Evolutionary conservation across 2,888 invertebrate genomes (phyloP).

Genomic region (Raillietiella orientalis): DNA sequence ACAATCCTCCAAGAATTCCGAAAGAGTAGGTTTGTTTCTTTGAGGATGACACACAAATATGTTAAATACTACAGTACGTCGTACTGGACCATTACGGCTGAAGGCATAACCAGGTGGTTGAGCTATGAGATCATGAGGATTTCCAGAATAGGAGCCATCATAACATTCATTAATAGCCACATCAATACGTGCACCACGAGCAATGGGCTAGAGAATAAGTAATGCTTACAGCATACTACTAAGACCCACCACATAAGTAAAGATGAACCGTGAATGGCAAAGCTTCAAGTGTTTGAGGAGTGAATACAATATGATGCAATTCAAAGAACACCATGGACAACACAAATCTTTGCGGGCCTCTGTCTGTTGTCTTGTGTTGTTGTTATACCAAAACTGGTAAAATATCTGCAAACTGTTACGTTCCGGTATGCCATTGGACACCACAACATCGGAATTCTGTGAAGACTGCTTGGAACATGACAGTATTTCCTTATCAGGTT

Average conservation of each 20-base stretch:
- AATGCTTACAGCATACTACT: not conserved
- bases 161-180: conserved; percentile 80
- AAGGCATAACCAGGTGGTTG: conserved; percentile 27
- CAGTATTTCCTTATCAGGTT: not conserved
- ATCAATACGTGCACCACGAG: conserved; percentile 36
- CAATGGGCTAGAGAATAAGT: not conserved
- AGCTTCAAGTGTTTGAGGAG: conserved; percentile 71
- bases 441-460: too few species aligned
- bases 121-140: conserved; percentile 55
- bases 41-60: conserved; percentile 41
- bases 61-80: conserved; percentile 39
- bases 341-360: conserved; percentile 71
- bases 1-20: conserved; percentile 42
- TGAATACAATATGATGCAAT: conserved; percentile 56
- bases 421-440: too few species aligned
- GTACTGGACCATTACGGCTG: conserved; percentile 31
- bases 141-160: conserved; percentile 80
- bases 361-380: conserved; percentile 75
- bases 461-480: too few species aligned
- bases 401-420: conserved; percentile 68
- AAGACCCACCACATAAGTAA: conserved; percentile 49
- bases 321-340: conserved; percentile 84
- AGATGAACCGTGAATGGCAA: conserved; percentile 73
- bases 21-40: conserved; percentile 28
- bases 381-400: conserved; percentile 84